These are phyloP conservation scores for Aphodius sticticus DNA, from an alignment of 2,888 invertebrate species.

Conservation along the genomic window DNA sequence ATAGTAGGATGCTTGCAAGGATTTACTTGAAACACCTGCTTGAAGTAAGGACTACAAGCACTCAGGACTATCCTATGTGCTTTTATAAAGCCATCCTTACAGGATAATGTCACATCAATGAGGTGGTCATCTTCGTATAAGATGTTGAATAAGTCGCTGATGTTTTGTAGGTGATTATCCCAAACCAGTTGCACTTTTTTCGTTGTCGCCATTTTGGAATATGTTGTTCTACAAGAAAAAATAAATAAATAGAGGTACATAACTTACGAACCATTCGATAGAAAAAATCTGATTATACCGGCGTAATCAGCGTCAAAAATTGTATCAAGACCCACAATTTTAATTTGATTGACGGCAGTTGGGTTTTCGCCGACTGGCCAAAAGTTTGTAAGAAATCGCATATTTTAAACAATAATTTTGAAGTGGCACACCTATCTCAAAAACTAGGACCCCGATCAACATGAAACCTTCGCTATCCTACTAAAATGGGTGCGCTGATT, in stretches of 20 bases:
- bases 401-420: no score
- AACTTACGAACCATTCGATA: no score
- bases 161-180: slow-evolving; percentile 78
- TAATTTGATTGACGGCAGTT: no score
- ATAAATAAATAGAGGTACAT: neutral
- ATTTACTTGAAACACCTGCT: slow-evolving; percentile 77
- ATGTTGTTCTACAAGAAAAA: neutral
- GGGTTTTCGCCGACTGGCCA: no score
- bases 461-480: no score
- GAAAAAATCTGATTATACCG: no score
- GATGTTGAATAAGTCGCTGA: slow-evolving; percentile 73
- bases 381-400: no score
- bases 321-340: no score
- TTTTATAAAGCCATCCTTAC: slow-evolving; percentile 74
- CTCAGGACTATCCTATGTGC: slow-evolving; percentile 78
- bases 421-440: no score
- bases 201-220: slow-evolving; percentile 61
- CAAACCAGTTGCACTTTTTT: slow-evolving; percentile 75
- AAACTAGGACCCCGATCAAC: no score
- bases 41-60: slow-evolving; percentile 80
- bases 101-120: slow-evolving; percentile 75
- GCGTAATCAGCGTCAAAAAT: no score
- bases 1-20: slow-evolving; percentile 78
- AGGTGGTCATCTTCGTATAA: slow-evolving; percentile 74
- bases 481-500: no score